phyloP scores from a whole-genome alignment of 2,888 invertebrate genomes.

The Dasypogon diadema region DNA sequence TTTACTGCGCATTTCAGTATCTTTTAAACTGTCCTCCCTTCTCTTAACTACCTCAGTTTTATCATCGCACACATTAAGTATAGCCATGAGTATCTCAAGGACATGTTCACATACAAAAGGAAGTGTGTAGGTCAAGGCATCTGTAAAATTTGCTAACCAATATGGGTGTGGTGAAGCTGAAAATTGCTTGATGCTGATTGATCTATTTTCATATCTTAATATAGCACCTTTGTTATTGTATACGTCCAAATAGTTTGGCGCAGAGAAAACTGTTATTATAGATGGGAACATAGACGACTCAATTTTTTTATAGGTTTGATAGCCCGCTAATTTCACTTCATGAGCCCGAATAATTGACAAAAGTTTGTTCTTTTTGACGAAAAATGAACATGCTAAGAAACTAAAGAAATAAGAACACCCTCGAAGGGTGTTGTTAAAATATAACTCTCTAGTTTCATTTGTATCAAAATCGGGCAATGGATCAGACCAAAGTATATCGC shows the following conservation, averaged over 20 bases:
- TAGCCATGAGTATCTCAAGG: conserved; percentile 98
- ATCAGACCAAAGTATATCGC: conserved; percentile 98
- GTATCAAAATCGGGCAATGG: conserved; percentile 97
- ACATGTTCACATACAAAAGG: conserved; percentile 98
- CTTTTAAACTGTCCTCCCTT: not conserved
- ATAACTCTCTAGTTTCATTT: conserved; percentile 66
- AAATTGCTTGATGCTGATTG: conserved; percentile 99
- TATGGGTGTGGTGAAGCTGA: conserved; percentile 98
- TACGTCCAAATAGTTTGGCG: conserved; percentile 98
- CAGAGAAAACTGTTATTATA: conserved; percentile 97
- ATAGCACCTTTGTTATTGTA: conserved; percentile 99
- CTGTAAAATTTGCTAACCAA: conserved; percentile 99
- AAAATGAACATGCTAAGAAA: conserved; percentile 99
- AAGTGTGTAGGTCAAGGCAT: conserved; percentile 98
- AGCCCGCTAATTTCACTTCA: conserved; percentile 98
- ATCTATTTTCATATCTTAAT: conserved; percentile 98
- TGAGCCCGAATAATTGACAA: conserved; percentile 98
- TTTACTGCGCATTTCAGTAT: not conserved
- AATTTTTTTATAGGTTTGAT: conserved; percentile 99
- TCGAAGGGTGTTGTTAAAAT: not conserved
- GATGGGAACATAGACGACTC: conserved; percentile 98
- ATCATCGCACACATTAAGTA: conserved; percentile 97
- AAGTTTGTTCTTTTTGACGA: conserved; percentile 97
- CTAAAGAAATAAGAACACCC: conserved; percentile 81
- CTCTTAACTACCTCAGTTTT: conserved; percentile 74